Conservation (phyloP, 1,140 invertebrate species). For the Delia radicum region DNA sequence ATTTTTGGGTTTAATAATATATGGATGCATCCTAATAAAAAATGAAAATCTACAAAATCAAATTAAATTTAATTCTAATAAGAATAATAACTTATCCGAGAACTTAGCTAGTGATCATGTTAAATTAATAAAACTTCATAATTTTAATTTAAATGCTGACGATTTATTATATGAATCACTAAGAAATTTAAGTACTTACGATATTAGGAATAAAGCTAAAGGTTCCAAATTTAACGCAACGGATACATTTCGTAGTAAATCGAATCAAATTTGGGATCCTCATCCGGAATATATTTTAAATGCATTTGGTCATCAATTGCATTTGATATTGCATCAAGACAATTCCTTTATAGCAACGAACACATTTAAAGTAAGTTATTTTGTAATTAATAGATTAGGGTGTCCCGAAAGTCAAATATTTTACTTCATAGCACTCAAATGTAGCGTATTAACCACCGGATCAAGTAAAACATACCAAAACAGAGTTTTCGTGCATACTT, state of each 20-base stretch:
- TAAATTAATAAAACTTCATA: slow-evolving; percentile 44
- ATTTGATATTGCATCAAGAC: slow-evolving; percentile 62
- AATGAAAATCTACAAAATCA: slow-evolving; percentile 8
- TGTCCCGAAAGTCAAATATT: too few relatives aligned
- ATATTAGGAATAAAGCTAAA: slow-evolving; percentile 36
- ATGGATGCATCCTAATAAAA: background rate
- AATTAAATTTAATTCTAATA: background rate
- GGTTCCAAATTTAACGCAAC: slow-evolving; percentile 51
- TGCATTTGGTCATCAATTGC: slow-evolving; percentile 63
- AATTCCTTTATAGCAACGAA: slow-evolving; percentile 60
- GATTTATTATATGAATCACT: slow-evolving; percentile 54
- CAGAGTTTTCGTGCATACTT: too few relatives aligned
- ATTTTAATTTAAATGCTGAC: slow-evolving; percentile 45
- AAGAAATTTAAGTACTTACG: slow-evolving; percentile 35
- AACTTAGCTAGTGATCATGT: slow-evolving; percentile 38
- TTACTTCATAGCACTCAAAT: too few relatives aligned
- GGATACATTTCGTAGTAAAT: slow-evolving; percentile 65
- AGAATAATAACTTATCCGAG: slow-evolving; percentile 31
- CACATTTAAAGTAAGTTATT: slow-evolving; percentile 57
- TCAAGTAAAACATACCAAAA: too few relatives aligned
- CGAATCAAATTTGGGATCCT: slow-evolving; percentile 69
- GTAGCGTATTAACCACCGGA: too few relatives aligned
- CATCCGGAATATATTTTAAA: slow-evolving; percentile 70
- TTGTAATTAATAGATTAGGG: background rate
- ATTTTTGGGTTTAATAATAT: slow-evolving; percentile 31